Evolutionary conservation across 2,113 vertebrate genomes (phyloP), one percentile per base, ranked within the genome.

Genomic region (Lichenostomus cassidix): DNA sequence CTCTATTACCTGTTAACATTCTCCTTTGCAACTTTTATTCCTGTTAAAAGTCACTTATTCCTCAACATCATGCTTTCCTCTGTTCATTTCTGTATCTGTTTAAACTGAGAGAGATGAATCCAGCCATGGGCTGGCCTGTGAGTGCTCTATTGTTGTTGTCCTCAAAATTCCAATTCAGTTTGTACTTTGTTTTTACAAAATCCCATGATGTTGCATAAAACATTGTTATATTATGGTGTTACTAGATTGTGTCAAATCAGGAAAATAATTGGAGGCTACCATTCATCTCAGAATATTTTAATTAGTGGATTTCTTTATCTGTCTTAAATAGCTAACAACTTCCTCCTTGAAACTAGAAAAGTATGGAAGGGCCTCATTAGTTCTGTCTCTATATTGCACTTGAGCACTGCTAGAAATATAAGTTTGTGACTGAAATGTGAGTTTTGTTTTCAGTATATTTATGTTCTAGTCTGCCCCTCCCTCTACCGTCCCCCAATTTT

Each of bases 221-320:
- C 67, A 81, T 88, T 96, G 73, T 90, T 95, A 63, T 89, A 67
- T 96, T 94, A 87, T 89, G 83, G 76, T 96, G 65, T 95, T 97
- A 89, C 67, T 92, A 94, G 88, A 87, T 95, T 96, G 87, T 97
- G 95, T 97, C 95, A 97, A 95, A 97, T 97, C 89, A 96, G 85
- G 81, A 95, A 96, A 96, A 96, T 97, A 97, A 97, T 95, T 97
- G 97, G 96, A 97, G 89, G 87, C 81, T 96, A 95, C 92, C 89
- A 95, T 97, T 97, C 77, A 95, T 92, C 92, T 94, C 83, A 75
- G 97, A 95, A 93, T 94, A 86, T 87, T 96, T 97, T 97, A 97
- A 97, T 98, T 96, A 97, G 89, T 76, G 91, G 58, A 97, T 95
- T 97, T 97, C 83, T 96, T 97, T 97, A 94, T 97, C 92, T 97